These are phyloP conservation scores for Leptura quadrifasciata DNA, from an alignment of 2,888 invertebrate genomes.

Conservation along the genomic window DNA sequence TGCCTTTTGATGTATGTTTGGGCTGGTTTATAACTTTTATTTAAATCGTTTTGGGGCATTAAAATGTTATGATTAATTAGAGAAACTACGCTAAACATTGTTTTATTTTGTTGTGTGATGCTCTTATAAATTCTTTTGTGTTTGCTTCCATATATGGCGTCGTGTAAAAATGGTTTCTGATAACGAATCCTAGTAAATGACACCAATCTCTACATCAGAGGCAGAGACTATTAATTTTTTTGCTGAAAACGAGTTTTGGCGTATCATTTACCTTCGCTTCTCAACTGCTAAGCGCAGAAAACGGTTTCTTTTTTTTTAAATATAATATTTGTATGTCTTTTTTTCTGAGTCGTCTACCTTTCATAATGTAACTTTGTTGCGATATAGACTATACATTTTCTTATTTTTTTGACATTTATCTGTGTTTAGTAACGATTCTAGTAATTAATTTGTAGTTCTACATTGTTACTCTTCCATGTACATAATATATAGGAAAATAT, in stretches of 20 bases:
- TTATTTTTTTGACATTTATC: no score
- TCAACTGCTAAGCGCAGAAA: neutral
- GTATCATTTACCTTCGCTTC: neutral
- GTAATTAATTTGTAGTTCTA: no score
- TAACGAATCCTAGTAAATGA: neutral
- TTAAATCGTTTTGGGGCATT: neutral
- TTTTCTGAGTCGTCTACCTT: no score
- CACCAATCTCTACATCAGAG: slow-evolving; percentile 2
- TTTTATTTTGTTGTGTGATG: neutral
- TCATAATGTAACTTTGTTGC: no score
- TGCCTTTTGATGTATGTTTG: slow-evolving; percentile 31
- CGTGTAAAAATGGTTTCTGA: neutral
- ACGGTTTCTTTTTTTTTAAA: neutral
- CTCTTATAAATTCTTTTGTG: slow-evolving; percentile 8
- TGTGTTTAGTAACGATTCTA: no score
- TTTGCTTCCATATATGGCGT: slow-evolving; percentile 10
- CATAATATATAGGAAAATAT: no score
- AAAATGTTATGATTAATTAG: slow-evolving; percentile 33
- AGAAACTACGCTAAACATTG: slow-evolving; percentile 18
- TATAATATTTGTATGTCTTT: no score
- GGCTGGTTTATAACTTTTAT: slow-evolving; percentile 16
- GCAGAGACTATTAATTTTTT: neutral
- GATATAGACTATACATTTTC: no score
- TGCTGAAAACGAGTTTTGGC: neutral
- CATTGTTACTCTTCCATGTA: no score